Percentiles rank a stretch among this genome's conserved stretches.
phyloP scores from a whole-genome alignment of 2,797 vertebrate species.

The Chromis chromis region DNA sequence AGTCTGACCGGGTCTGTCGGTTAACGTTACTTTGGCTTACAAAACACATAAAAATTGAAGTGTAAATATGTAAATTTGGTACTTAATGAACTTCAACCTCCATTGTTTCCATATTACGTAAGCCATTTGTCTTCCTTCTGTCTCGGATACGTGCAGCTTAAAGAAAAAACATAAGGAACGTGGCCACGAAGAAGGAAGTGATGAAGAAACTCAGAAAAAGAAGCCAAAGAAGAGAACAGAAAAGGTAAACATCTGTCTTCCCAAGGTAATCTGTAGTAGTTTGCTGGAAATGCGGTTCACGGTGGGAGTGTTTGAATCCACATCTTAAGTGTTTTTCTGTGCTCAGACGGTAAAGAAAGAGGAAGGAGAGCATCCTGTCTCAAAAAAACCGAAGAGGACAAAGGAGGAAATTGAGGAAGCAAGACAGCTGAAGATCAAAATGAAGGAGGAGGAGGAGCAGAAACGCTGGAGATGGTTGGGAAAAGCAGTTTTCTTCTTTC shows the following conservation, averaged over 20 bases:
- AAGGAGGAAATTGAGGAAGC: slow-evolving; percentile 78
- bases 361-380: slow-evolving; percentile 61
- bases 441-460: slow-evolving; percentile 84
- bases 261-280: background rate
- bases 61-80: background rate
- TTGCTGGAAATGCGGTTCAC: slow-evolving; percentile 1
- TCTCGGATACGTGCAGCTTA: slow-evolving; percentile 29
- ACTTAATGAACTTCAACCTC: background rate
- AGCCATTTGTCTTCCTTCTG: slow-evolving; percentile 1
- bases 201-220: slow-evolving; percentile 34
- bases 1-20: slow-evolving; percentile 39
- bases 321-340: slow-evolving; percentile 6
- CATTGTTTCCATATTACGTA: background rate
- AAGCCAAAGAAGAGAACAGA: slow-evolving; percentile 46
- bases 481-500: background rate
- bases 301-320: slow-evolving; percentile 5
- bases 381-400: slow-evolving; percentile 76
- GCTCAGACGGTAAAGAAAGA: slow-evolving; percentile 73
- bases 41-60: too few species aligned
- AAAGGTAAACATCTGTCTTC: slow-evolving; percentile 50
- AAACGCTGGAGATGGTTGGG: slow-evolving; percentile 87
- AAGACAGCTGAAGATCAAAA: slow-evolving; percentile 78
- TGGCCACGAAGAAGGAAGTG: slow-evolving; percentile 21
- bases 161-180: slow-evolving; percentile 34
- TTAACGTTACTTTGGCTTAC: too few species aligned